Evolutionary conservation across 2,797 vertebrate genomes (phyloP).

Genomic region (Cirrhinus mrigala): DNA sequence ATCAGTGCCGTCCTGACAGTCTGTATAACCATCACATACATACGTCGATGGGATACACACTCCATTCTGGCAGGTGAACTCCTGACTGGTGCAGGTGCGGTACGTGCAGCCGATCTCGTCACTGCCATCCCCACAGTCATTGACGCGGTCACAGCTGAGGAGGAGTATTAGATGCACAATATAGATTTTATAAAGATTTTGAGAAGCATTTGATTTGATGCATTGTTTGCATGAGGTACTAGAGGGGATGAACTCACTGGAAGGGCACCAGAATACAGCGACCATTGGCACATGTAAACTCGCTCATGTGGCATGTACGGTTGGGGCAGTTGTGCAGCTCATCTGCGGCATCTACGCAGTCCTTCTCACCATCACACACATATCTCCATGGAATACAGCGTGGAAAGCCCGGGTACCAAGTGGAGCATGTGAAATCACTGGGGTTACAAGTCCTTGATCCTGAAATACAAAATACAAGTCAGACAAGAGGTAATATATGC

Average conservation of each 20-base stretch:
- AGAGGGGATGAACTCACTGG: conserved; percentile 74
- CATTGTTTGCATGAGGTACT: background rate
- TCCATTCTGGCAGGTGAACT: conserved; percentile 94
- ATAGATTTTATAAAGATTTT: background rate
- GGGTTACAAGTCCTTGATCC: conserved; percentile 83
- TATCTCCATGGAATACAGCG: conserved; percentile 83
- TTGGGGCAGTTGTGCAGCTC: conserved; percentile 92
- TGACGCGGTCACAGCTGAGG: conserved; percentile 87
- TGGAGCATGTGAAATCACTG: conserved; percentile 86
- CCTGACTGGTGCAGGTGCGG: conserved; percentile 78
- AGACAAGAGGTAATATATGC: background rate
- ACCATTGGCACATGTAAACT: conserved; percentile 89
- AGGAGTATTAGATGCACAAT: background rate
- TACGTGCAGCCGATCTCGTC: conserved; percentile 89
- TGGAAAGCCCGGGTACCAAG: conserved; percentile 74
- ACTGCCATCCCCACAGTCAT: conserved; percentile 93
- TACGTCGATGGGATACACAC: conserved; percentile 81
- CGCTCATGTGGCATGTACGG: conserved; percentile 83
- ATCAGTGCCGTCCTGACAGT: conserved; percentile 90
- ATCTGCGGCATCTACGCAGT: conserved; percentile 87
- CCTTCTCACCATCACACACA: conserved; percentile 90
- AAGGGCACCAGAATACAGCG: conserved; percentile 82
- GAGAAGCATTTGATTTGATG: background rate
- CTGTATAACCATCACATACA: conserved; percentile 85
- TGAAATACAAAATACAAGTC: conserved; percentile 62